These are phyloP conservation scores for Echeneis naucrates DNA, from an alignment of 2,797 vertebrate species.

Conservation along the genomic window DNA sequence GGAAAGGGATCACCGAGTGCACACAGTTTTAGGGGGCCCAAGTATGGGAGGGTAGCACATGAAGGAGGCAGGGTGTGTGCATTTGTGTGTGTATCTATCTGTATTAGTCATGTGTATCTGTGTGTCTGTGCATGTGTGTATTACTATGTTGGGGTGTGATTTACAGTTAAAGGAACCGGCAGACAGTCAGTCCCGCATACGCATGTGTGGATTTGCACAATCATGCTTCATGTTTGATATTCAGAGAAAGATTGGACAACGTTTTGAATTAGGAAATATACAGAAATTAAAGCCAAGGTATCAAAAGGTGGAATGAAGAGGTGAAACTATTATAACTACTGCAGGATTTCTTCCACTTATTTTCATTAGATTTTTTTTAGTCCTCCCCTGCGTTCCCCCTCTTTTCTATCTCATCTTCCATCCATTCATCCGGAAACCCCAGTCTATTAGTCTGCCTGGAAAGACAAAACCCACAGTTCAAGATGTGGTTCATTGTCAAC, in stretches of 20 bases:
- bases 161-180: constrained; percentile 67
- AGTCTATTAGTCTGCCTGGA: constrained; percentile 48
- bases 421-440: constrained; percentile 75
- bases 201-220: constrained; percentile 65
- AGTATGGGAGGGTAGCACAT: constrained; percentile 61
- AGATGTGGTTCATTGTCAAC: constrained; percentile 46
- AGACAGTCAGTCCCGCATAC: constrained; percentile 51
- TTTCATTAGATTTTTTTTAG: constrained; percentile 44
- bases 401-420: constrained; percentile 62
- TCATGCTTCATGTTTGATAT: constrained; percentile 59
- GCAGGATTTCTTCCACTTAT: constrained; percentile 30
- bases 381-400: constrained; percentile 61
- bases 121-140: constrained; percentile 53
- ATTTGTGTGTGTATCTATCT: constrained; percentile 48
- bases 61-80: constrained; percentile 69
- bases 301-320: constrained; percentile 4
- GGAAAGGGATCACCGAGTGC: constrained; percentile 67
- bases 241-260: constrained; percentile 30
- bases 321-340: constrained; percentile 26
- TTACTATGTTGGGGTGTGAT: constrained; percentile 67
- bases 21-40: constrained; percentile 72
- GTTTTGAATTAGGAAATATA: constrained; percentile 11
- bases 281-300: constrained; percentile 15
- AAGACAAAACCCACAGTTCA: constrained; percentile 60
- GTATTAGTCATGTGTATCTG: constrained; percentile 58